These are phyloP conservation scores for Aegotheles bennettii DNA, from an alignment of 2,113 vertebrate genomes.

Conservation along the genomic window DNA sequence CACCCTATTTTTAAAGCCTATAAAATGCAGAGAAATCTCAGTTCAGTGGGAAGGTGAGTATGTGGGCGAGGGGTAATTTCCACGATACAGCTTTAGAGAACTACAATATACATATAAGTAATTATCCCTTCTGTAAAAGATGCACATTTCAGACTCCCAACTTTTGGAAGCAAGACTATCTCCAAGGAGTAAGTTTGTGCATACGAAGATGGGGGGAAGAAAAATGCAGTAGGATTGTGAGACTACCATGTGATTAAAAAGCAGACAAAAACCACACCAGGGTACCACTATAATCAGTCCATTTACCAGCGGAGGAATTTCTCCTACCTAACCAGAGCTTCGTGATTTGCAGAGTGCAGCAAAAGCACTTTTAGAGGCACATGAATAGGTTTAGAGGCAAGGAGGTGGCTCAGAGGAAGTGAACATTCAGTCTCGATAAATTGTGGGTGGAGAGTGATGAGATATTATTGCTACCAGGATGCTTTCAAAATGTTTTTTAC, in stretches of 20 bases:
- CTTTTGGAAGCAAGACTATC: not conserved
- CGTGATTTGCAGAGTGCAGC: not conserved
- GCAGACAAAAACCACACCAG: not conserved
- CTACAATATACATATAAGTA: not conserved
- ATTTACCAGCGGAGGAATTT: slow-evolving; percentile 8
- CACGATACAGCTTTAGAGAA: not conserved
- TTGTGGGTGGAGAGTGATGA: not conserved
- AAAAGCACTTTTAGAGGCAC: not conserved
- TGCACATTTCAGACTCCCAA: not conserved
- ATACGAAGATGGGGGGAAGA: not conserved
- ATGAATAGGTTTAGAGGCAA: not conserved
- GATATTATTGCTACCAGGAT: not conserved
- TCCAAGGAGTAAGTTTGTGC: not conserved
- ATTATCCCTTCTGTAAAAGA: not conserved
- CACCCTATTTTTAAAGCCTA: not conserved
- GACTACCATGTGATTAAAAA: not conserved
- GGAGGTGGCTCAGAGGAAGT: not conserved
- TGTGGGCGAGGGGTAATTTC: not conserved
- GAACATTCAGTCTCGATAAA: not conserved
- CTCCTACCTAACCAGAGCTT: not conserved
- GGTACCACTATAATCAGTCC: not conserved
- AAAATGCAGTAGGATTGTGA: not conserved
- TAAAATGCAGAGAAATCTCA: not conserved
- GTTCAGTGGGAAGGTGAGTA: not conserved
- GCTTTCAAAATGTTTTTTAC: not conserved